A percentile compares a stretch with the other conserved stretches of the same genome.
phyloP scores from a whole-genome alignment of 1,140 invertebrate genomes.

The Ditylenchus dipsaci region DNA sequence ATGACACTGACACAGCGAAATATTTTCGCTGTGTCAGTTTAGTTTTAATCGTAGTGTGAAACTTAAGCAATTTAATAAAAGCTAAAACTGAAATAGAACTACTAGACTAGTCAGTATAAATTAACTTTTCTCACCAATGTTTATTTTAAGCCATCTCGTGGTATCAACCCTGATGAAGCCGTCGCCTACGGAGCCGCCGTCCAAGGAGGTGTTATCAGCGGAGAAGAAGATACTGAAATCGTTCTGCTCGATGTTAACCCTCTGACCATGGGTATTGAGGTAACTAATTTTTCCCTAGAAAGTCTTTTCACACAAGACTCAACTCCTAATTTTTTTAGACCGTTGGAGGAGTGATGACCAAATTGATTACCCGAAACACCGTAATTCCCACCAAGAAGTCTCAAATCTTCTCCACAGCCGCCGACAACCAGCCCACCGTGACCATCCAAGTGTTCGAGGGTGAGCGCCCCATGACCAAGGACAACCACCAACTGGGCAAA shows the following conservation, averaged over 20 bases:
- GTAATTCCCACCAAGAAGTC: conserved; percentile 99
- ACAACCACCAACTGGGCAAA: conserved; percentile 93
- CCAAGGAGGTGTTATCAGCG: conserved; percentile 78
- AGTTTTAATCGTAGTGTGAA: no score
- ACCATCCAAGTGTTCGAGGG: conserved; percentile 97
- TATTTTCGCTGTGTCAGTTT: no score
- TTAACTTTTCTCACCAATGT: no score
- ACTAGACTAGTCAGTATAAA: no score
- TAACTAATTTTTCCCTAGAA: no score
- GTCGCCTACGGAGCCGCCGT: conserved; percentile 97
- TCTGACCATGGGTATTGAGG: conserved; percentile 92
- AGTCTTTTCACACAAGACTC: no score
- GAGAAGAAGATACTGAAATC: conserved; percentile 78
- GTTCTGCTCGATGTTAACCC: conserved; percentile 96
- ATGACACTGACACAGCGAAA: no score
- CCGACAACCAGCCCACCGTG: conserved; percentile 96
- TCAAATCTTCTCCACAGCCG: conserved; percentile 97
- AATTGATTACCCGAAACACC: conserved; percentile 92
- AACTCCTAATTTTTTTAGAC: conserved; percentile 62
- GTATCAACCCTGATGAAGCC: conserved; percentile 90
- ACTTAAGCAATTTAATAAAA: no score
- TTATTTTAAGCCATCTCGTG: conserved; percentile 76
- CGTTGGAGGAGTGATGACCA: conserved; percentile 98
- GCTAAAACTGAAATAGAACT: no score
- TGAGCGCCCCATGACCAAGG: conserved; percentile 98